Evolutionary conservation across 2,113 vertebrate species (phyloP).

Genomic region (Rhabdornis inornatus): DNA sequence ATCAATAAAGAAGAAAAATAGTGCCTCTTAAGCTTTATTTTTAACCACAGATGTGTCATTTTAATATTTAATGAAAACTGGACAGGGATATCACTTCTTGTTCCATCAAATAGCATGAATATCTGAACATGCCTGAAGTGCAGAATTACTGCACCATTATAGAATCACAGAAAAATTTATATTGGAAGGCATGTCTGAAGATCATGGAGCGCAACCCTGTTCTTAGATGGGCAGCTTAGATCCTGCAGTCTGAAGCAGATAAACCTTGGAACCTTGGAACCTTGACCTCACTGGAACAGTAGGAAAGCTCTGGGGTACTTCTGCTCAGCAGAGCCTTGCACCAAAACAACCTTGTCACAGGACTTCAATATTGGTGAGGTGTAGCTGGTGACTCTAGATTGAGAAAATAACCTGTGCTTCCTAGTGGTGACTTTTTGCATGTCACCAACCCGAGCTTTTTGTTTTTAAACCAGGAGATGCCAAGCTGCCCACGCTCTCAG

Average conservation of each 20-base stretch:
- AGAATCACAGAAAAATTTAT: neutral
- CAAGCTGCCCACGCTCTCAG: neutral
- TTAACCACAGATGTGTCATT: neutral
- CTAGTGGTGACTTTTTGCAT: neutral
- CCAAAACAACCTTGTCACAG: neutral
- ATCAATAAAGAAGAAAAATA: constrained; percentile 24
- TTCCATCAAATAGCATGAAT: neutral
- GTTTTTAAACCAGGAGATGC: neutral
- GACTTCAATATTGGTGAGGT: neutral
- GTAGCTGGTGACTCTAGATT: neutral
- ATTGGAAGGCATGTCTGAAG: neutral
- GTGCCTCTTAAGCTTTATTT: neutral
- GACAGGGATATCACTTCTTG: constrained; percentile 17
- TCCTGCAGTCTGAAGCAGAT: neutral
- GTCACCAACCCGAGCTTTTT: neutral
- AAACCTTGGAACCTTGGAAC: neutral
- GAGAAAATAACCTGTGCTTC: neutral
- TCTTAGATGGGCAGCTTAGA: neutral
- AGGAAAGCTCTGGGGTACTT: neutral
- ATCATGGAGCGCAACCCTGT: neutral
- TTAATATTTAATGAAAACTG: constrained; percentile 50
- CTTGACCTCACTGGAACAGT: neutral
- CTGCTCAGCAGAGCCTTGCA: neutral
- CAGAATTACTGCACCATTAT: neutral
- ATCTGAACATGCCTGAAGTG: neutral